Base-by-base conservation (phyloP, 92 coral and sea anemone genomes). In the Anthopleura xanthogrammica region DNA sequence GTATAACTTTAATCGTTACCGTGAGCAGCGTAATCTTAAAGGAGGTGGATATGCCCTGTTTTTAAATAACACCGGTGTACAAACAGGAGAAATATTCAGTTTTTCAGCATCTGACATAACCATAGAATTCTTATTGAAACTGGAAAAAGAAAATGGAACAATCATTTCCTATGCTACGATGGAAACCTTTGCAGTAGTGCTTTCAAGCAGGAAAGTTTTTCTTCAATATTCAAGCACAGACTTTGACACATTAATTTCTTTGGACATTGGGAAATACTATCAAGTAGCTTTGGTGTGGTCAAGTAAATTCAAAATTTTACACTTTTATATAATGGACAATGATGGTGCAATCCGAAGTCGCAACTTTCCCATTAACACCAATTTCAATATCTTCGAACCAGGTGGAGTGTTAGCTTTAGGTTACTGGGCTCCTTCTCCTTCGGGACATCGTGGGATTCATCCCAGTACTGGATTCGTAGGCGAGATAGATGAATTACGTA, bases 371-470 rank as follows among this genome's bases (percentile, higher is more conserved):
- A 84, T 92, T 57, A n/a, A 90, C 17, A 79, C 84, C 60, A 85
- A 76, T 39, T 90, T 85, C 17, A 93, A 96, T 60, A 89, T 96
- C 57, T 96, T 96, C 81, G 92, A 90, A 71, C 99, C 99, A 0
- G 99, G 99, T 14, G 99, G 99, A 24, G 85, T 88, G 41, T 83
- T 96, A 64, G 93, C 98, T 55, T 65, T 96, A 57, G 99, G 99
- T 19, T 96, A 94, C 89, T 94, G 96, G 90, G 88, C 86, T 71
- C 98, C 99, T 1, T 89, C 99, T 22, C 93, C 98, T 5, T 82
- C 81, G 22, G 88, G 92, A 42, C 88, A 83, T 20, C 85, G 86
- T 43, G 74, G 77, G 12, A 86, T 91, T 12, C 91, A 14, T 89
- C 17, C 43, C 87, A 42, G 89, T 87, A 71, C 17, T 72, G 92